A percentile compares a stretch with the other conserved stretches of the same genome.
These are phyloP conservation scores for Gastrophysa polygoni DNA, from an alignment of 2,888 invertebrate genomes.

Conservation along the genomic window DNA sequence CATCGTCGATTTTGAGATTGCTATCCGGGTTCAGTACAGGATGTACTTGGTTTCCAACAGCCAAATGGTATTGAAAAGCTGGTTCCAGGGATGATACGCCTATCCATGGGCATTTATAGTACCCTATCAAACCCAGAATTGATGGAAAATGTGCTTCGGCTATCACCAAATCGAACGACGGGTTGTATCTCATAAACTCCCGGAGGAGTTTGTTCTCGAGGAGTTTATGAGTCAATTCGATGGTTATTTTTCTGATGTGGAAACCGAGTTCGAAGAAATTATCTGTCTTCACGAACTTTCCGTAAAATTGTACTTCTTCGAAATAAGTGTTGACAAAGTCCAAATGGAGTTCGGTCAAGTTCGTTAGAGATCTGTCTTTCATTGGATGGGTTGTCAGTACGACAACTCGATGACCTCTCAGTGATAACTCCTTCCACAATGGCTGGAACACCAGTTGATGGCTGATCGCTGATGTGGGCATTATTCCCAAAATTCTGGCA, in stretches of 20 bases:
- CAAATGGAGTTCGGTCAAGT: slow-evolving; percentile 56
- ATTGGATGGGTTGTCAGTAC: slow-evolving; percentile 58
- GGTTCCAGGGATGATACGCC: slow-evolving; percentile 50
- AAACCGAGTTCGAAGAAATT: slow-evolving; percentile 11
- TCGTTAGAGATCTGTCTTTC: slow-evolving; percentile 51
- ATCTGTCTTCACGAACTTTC: slow-evolving; percentile 9
- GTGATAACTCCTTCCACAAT: slow-evolving; percentile 57
- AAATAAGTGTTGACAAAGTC: slow-evolving; percentile 47
- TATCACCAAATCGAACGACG: slow-evolving; percentile 47
- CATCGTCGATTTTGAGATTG: slow-evolving; percentile 38
- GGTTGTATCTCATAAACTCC: slow-evolving; percentile 39
- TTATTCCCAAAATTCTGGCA: slow-evolving; percentile 38
- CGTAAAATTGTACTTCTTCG: slow-evolving; percentile 25
- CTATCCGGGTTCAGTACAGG: slow-evolving; percentile 51
- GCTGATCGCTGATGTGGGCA: slow-evolving; percentile 49
- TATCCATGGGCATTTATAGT: slow-evolving; percentile 50
- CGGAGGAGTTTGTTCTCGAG: slow-evolving; percentile 1
- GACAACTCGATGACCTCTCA: slow-evolving; percentile 60
- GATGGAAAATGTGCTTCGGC: slow-evolving; percentile 46
- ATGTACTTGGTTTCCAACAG: slow-evolving; percentile 50
- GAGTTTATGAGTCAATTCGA: slow-evolving; percentile 4
- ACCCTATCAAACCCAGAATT: slow-evolving; percentile 42
- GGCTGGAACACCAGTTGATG: slow-evolving; percentile 60
- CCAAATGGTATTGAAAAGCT: slow-evolving; percentile 42
- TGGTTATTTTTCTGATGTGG: not conserved